These are phyloP conservation scores for Tiliacea aurago DNA, from an alignment of 2,888 invertebrate species.

Conservation along the genomic window DNA sequence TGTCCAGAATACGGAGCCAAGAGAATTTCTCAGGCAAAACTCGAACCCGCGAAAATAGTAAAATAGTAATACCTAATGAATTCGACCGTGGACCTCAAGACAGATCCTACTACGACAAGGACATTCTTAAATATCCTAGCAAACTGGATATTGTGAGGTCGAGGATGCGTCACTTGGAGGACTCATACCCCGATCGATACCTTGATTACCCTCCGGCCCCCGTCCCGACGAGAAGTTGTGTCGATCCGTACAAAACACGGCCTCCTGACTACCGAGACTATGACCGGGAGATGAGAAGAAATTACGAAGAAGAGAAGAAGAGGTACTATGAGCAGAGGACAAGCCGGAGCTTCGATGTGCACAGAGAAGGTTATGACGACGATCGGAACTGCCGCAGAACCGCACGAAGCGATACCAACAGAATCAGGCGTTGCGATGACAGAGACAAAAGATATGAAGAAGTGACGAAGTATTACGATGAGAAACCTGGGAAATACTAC, in stretches of 20 bases:
- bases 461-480: constrained; percentile 74
- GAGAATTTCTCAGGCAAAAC: constrained; percentile 71
- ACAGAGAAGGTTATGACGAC: constrained; percentile 77
- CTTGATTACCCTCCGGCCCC: constrained; percentile 72
- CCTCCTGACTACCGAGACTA: constrained; percentile 68
- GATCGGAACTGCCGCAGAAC: constrained; percentile 73
- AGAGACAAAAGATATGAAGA: constrained; percentile 73
- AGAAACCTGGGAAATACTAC: constrained; percentile 75
- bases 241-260: constrained; percentile 70
- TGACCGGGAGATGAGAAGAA: constrained; percentile 68
- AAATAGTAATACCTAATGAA: constrained; percentile 55
- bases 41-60: constrained; percentile 69
- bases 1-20: constrained; percentile 76
- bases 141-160: constrained; percentile 75
- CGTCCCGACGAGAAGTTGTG: constrained; percentile 72
- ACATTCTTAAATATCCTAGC: constrained; percentile 72
- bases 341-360: constrained; percentile 82
- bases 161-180: constrained; percentile 66
- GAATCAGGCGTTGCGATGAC: constrained; percentile 70
- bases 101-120: constrained; percentile 73
- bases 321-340: constrained; percentile 79
- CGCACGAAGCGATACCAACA: constrained; percentile 78
- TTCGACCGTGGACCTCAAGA: constrained; percentile 67
- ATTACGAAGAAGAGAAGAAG: constrained; percentile 76
- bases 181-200: constrained; percentile 64